phyloP scores from a whole-genome alignment of 2,888 invertebrate species.

The Argyra leucocephala region DNA sequence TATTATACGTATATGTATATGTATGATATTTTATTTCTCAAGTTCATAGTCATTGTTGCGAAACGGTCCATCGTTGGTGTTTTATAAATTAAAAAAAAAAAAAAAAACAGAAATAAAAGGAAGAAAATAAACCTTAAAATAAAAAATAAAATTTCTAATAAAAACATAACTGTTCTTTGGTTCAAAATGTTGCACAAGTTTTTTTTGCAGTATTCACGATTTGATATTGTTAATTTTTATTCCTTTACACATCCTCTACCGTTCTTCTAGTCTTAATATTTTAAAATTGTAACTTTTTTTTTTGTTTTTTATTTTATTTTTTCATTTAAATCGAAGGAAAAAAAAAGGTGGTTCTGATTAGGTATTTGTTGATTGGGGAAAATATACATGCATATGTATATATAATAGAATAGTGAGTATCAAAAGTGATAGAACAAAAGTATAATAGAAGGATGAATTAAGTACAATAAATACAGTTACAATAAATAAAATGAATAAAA shows the following conservation, averaged over 20 bases:
- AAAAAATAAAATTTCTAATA: background rate
- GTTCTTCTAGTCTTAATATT: background rate
- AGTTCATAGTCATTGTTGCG: background rate
- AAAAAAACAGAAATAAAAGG: background rate
- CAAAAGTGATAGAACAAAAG: no score
- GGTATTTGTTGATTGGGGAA: background rate
- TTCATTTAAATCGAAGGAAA: background rate
- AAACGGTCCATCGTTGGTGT: conserved; percentile 1
- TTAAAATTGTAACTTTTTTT: background rate
- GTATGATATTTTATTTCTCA: background rate
- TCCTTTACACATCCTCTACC: background rate
- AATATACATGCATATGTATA: no score
- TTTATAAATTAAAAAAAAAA: background rate
- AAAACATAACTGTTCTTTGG: background rate
- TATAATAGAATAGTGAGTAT: no score
- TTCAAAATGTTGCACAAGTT: background rate
- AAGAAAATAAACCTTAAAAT: no score
- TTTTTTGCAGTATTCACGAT: conserved; percentile 1
- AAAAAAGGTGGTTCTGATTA: background rate
- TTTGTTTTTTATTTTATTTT: background rate
- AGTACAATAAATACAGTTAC: no score
- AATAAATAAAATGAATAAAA: no score
- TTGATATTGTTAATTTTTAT: conserved; percentile 3
- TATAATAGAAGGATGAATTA: no score
- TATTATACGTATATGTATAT: background rate